Evolutionary conservation across 2,888 invertebrate species (phyloP).

Genomic region (Tipula lateralis): DNA sequence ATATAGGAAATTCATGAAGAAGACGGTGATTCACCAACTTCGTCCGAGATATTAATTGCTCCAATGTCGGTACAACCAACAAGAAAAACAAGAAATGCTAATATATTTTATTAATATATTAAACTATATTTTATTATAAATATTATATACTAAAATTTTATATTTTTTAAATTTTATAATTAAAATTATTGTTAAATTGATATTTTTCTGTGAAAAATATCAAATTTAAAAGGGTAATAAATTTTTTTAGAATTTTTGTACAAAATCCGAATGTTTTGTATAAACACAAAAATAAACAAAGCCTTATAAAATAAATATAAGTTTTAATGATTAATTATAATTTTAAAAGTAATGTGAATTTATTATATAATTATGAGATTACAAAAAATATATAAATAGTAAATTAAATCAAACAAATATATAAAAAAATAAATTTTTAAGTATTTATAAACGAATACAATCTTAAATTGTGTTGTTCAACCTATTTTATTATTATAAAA

Average conservation of each 20-base stretch:
- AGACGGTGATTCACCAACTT: slow-evolving; percentile 45
- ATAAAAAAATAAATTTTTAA: background rate
- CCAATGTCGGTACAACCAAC: slow-evolving; percentile 82
- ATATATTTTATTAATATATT: slow-evolving; percentile 1
- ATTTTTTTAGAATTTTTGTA: background rate
- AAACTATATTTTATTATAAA: background rate
- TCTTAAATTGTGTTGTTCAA: too few species aligned
- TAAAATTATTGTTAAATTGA: background rate
- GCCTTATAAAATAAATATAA: background rate
- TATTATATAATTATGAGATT: slow-evolving; percentile 11
- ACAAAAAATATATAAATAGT: background rate
- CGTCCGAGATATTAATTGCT: slow-evolving; percentile 60
- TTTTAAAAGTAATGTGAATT: slow-evolving; percentile 6
- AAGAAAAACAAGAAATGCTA: slow-evolving; percentile 60
- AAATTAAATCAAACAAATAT: background rate
- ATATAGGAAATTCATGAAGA: slow-evolving; percentile 68
- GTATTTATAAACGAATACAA: background rate
- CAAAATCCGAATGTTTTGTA: background rate
- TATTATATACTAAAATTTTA: slow-evolving; percentile 6
- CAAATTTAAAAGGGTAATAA: background rate
- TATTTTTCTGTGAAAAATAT: slow-evolving; percentile 11
- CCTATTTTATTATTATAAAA: too few species aligned
- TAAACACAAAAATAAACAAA: background rate
- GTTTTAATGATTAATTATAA: background rate
- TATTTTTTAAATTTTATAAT: background rate